Evolutionary conservation across 2,113 vertebrate species (phyloP).

Genomic region (Xiphorhynchus elegans): DNA sequence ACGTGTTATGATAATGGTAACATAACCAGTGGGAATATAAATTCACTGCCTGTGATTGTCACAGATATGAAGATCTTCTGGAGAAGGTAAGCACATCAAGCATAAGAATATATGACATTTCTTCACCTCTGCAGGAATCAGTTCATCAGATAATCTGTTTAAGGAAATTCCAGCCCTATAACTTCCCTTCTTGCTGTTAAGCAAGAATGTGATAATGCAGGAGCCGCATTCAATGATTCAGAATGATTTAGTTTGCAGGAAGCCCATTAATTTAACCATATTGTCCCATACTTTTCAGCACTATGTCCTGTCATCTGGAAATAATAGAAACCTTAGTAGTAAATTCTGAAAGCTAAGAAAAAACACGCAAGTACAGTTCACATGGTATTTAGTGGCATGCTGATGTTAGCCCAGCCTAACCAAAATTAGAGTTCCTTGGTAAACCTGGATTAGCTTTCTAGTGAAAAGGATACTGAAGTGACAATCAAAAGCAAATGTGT

Average conservation of each 20-base stretch:
- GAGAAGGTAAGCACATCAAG: constrained; percentile 10
- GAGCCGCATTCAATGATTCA: constrained; percentile 70
- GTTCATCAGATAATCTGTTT: constrained; percentile 70
- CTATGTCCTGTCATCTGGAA: constrained; percentile 82
- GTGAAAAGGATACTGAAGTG: constrained; percentile 66
- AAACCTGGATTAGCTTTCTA: constrained; percentile 72
- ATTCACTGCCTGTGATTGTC: neutral
- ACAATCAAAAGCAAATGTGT: constrained; percentile 56
- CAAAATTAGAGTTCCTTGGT: constrained; percentile 73
- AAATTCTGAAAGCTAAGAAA: constrained; percentile 72
- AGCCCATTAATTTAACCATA: constrained; percentile 78
- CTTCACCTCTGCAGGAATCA: constrained; percentile 58
- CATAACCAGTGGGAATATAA: constrained; percentile 29
- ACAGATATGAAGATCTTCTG: neutral
- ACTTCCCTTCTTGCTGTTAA: constrained; percentile 73
- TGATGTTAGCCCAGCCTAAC: constrained; percentile 74
- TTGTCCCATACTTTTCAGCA: constrained; percentile 82
- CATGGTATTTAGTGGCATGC: constrained; percentile 66
- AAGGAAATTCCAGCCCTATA: constrained; percentile 67
- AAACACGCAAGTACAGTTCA: constrained; percentile 27
- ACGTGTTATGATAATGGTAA: neutral
- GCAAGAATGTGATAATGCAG: constrained; percentile 69
- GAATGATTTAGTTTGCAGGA: constrained; percentile 75
- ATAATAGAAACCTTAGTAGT: constrained; percentile 78
- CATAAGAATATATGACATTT: constrained; percentile 19